Evolutionary conservation across 1,140 invertebrate species (phyloP), one percentile per base, ranked within the genome.

Genomic region (Bombus superbus): DNA sequence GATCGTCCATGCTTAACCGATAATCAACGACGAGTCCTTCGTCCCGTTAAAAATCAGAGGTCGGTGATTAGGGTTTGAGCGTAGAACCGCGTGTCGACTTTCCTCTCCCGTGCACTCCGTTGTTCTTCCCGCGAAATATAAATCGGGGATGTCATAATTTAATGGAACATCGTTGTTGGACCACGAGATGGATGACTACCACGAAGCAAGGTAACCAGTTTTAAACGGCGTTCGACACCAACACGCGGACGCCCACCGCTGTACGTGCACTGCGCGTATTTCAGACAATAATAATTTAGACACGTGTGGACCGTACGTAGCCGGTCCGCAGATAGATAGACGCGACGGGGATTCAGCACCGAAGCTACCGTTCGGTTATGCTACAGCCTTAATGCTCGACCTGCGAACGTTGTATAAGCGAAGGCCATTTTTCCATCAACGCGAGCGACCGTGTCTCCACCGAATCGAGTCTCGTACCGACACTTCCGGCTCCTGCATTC

Each of bases 251-350:
- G 44, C 78, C 53, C 75, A 78, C 71, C 72, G 47, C 13, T 85
- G 71, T 75, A 83, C 53, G 74, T 64, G 59, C 57, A 59, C 9
- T 69, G 62, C 42, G 66, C 42, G 74, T 92, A 91, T 92, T 92
- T 93, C 89, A 93, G 92, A 94, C 93, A 94, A 94, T 93, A 93
- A 94, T 93, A 93, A 94, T 93, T 92, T 91, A 92, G 89, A 92
- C 93, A 94, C 90, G 93, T 94, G 93, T 92, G 93, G 90, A 74
- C 93, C 93, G 94, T 94, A 94, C 93, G 93, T 88, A 88, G 53
- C 88, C 68, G 83, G 74, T 86, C 82, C 81, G 59, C 86, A 91
- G 92, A 92, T 92, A 88, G 89, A 90, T 90, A 90, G 86, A 82
- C 86, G 72, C 80, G 64, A 80, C 85, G 79, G 85, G 80, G 81